Base-by-base conservation (phyloP, 2,888 invertebrate genomes). In the Sinentomon sp. region DNA sequence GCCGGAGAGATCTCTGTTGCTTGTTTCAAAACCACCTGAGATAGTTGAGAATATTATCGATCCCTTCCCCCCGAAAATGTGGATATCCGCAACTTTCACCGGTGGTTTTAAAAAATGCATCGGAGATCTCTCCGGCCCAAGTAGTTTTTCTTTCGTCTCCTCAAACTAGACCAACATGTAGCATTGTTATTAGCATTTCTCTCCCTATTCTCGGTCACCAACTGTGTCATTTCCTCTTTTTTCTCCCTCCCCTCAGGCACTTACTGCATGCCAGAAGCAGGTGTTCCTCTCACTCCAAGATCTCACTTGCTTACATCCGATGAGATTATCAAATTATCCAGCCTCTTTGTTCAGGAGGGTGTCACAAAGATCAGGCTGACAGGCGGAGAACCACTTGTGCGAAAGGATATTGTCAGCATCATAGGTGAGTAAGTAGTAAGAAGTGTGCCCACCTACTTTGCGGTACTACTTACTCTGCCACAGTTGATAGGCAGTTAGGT, bases 261-360 rank as follows among this genome's bases (percentile, higher is more conserved):
- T 44, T 94, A 97, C 55, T 97, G 97, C 55, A 99, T 99, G 97
- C 97, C 97, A 6, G 75, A 71, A 25, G 83, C 83, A 50, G 97
- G 97, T 27, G 80, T 89, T 34, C 56, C 66, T 34, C 58, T 97
- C 40, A 72, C 82, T 28, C 64, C 73, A 34, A 72, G 71, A 43
- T 51, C 62, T 6, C 59, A 70, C 39, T 59, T 97, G 38, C 59
- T 94, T 34, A 66, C 68, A 14, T 68, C 69, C 5, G 68, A 66
- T 28, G 97, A 97, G 62, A 66, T 92, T 38, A 50, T 75, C 36
- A 60, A 64, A 32, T 52, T 92, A 38, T 73, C 77, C 9, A 59
- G 63, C 41, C 58, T 87, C 39, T 89, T 99, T 59, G 80, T 82
- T 5, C 59, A 64, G 36, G 67, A 78, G 52, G 94, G 94, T 29